A percentile compares a stretch with the other conserved stretches of the same genome.
phyloP scores from a whole-genome alignment of 1,140 invertebrate species.

The Aphidius gifuensis region DNA sequence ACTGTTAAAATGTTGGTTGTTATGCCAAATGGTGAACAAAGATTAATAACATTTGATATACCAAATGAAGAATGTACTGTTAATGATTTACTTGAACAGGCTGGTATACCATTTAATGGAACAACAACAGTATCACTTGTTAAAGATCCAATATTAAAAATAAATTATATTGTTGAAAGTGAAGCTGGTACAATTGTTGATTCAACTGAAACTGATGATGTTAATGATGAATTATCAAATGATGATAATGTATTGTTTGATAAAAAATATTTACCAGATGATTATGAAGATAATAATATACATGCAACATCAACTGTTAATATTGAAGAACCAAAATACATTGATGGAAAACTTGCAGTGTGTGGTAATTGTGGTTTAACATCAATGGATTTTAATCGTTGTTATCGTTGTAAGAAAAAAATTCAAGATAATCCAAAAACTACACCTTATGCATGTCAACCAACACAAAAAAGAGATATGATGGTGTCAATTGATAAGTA shows the following conservation, averaged over 20 bases:
- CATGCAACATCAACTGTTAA: constrained; percentile 33
- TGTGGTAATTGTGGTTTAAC: constrained; percentile 71
- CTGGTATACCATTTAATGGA: constrained; percentile 41
- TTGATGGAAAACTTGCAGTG: constrained; percentile 68
- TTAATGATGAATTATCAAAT: constrained; percentile 21
- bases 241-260: constrained; percentile 7
- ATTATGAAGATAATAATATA: constrained; percentile 38
- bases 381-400: constrained; percentile 69
- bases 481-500: constrained; percentile 38
- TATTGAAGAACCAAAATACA: constrained; percentile 56
- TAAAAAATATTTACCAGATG: constrained; percentile 11
- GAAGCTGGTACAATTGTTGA: constrained; percentile 23
- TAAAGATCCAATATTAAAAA: constrained; percentile 65
- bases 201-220: constrained; percentile 30
- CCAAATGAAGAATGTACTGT: constrained; percentile 76
- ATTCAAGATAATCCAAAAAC: constrained; percentile 57
- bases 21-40: constrained; percentile 69
- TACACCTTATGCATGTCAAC: constrained; percentile 30
- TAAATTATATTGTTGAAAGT: constrained; percentile 71
- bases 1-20: constrained; percentile 74
- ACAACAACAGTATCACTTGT: constrained; percentile 68
- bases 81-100: constrained; percentile 74
- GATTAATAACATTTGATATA: constrained; percentile 74
- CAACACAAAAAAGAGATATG: constrained; percentile 34
- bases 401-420: constrained; percentile 62